phyloP scores from a whole-genome alignment of 2,113 vertebrate species.

The Danio rerio region DNA sequence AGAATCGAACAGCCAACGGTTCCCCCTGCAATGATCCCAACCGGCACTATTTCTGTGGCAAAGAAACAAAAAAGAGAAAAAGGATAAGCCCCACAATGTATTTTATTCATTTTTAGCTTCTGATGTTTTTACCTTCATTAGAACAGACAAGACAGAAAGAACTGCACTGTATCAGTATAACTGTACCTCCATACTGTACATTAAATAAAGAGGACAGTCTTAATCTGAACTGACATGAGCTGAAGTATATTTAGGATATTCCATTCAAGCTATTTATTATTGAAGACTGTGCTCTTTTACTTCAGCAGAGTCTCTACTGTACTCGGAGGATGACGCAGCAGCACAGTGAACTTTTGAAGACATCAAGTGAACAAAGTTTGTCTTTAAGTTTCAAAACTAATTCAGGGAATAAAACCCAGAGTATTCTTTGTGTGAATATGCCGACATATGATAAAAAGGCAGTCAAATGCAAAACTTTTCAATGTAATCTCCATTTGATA shows the following conservation, averaged over 20 bases:
- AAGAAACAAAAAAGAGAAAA: conserved; percentile 6
- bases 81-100: background rate
- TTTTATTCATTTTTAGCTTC: background rate
- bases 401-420: no score
- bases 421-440: no score
- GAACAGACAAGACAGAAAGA: background rate
- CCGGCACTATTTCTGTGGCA: conserved; percentile 83
- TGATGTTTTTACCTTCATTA: background rate
- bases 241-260: conserved; percentile 8
- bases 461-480: no score
- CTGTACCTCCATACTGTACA: background rate
- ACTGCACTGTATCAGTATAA: background rate
- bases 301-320: background rate
- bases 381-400: no score
- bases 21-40: conserved; percentile 87
- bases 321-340: background rate
- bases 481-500: no score
- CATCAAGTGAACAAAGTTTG: background rate
- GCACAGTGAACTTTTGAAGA: background rate
- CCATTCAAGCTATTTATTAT: conserved; percentile 27
- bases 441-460: no score
- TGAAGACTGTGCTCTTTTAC: conserved; percentile 8
- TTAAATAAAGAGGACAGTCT: background rate
- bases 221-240: conserved; percentile 4
- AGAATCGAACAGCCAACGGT: conserved; percentile 86